These are phyloP conservation scores for Radopholus similis DNA, from an alignment of 1,140 invertebrate genomes.

Conservation along the genomic window DNA sequence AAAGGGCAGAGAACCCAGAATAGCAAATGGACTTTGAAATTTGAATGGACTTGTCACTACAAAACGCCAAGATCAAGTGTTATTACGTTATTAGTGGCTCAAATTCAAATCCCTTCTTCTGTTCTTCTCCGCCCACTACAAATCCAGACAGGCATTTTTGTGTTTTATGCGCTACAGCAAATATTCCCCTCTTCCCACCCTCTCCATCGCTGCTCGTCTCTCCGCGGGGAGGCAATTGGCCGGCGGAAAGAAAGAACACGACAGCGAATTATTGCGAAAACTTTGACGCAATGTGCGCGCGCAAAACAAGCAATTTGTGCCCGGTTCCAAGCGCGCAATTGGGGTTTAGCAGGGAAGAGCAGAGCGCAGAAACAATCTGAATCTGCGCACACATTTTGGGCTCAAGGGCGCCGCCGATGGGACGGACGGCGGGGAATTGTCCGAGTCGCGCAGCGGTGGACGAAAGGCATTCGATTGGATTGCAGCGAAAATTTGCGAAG, in stretches of 20 bases:
- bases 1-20: background rate
- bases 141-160: conserved; percentile 1
- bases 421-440: background rate
- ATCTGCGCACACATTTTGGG: background rate
- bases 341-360: too few species aligned
- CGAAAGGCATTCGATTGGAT: background rate
- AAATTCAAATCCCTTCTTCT: background rate
- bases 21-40: background rate
- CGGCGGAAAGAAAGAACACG: background rate
- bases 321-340: background rate
- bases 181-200: background rate
- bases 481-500: too few species aligned
- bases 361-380: background rate
- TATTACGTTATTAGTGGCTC: too few species aligned
- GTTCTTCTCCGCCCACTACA: background rate
- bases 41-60: background rate
- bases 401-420: background rate
- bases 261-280: conserved; percentile 3
- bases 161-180: conserved; percentile 9
- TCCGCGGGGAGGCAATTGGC: background rate
- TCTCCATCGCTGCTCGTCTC: background rate
- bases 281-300: conserved; percentile 2
- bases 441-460: background rate
- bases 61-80: too few species aligned
- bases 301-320: background rate